Conservation (phyloP, 2,113 vertebrate genomes). For the Misgurnus mizolepis region DNA sequence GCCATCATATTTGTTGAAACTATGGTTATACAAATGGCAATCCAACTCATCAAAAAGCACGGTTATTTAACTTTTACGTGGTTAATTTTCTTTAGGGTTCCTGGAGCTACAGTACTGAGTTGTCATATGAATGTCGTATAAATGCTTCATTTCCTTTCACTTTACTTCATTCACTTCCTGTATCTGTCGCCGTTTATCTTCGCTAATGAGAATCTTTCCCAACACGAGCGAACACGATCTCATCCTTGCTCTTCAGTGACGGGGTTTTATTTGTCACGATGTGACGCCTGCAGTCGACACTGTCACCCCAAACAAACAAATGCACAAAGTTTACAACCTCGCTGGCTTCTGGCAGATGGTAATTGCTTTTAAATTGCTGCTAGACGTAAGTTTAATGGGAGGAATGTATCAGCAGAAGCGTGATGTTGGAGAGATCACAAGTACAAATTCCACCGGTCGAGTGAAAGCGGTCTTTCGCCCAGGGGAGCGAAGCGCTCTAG, state of each 20-base stretch:
- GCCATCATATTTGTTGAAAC: no score
- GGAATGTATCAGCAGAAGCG: slow-evolving; percentile 41
- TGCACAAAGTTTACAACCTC: slow-evolving; percentile 64
- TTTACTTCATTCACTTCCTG: not conserved
- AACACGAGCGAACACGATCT: not conserved
- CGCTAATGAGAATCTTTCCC: not conserved
- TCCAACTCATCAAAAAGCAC: no score
- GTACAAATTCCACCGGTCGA: not conserved
- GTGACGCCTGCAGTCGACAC: slow-evolving; percentile 61
- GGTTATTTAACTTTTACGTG: no score
- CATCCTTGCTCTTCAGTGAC: slow-evolving; percentile 4
- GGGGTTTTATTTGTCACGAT: slow-evolving; percentile 53
- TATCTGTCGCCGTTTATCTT: not conserved
- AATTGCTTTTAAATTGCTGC: slow-evolving; percentile 77
- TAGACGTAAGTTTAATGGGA: slow-evolving; percentile 70
- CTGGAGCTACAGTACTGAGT: no score
- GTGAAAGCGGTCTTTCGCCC: not conserved
- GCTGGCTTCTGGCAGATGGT: slow-evolving; percentile 67
- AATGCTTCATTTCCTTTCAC: not conserved
- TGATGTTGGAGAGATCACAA: slow-evolving; percentile 31
- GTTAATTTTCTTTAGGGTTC: no score
- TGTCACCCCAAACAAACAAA: slow-evolving; percentile 63
- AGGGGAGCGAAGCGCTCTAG: not conserved
- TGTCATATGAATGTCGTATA: not conserved
- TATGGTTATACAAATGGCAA: no score